Evolutionary conservation across 2,797 vertebrate genomes (phyloP).

Genomic region (Scyliorhinus canicula): DNA sequence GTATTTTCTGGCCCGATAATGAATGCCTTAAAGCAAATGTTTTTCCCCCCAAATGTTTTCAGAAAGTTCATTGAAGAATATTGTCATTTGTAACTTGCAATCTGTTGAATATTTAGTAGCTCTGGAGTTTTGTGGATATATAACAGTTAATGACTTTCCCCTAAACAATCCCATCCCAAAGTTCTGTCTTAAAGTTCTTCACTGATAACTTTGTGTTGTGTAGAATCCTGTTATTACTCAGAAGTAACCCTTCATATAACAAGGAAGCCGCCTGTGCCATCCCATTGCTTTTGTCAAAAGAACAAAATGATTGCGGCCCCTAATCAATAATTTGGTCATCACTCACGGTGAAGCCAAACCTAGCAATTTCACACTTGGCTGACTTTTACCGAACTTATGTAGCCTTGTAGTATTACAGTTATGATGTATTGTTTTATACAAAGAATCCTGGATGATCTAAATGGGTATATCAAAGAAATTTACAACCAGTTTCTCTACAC

Average conservation of each 20-base stretch:
- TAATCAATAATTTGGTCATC: constrained; percentile 37
- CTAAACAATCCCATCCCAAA: not conserved
- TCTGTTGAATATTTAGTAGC: constrained; percentile 3
- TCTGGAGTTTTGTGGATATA: not conserved
- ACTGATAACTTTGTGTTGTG: constrained; percentile 27
- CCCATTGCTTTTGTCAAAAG: constrained; percentile 34
- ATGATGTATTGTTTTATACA: constrained; percentile 36
- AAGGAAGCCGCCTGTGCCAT: not conserved
- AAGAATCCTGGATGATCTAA: constrained; percentile 35
- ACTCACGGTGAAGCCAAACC: constrained; percentile 28
- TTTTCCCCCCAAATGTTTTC: not conserved
- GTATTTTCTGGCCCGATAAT: not conserved
- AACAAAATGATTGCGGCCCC: constrained; percentile 33
- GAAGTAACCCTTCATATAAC: constrained; percentile 32
- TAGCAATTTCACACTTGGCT: constrained; percentile 25
- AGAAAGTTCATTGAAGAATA: not conserved
- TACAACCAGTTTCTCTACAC: constrained; percentile 29
- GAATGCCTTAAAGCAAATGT: not conserved
- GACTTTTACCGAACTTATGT: constrained; percentile 35
- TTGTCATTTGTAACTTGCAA: not conserved
- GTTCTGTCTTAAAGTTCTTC: constrained; percentile 17
- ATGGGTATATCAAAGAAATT: constrained; percentile 36
- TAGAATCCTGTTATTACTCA: constrained; percentile 19
- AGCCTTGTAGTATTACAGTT: constrained; percentile 36
- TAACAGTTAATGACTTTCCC: not conserved